A percentile compares a stretch with the other conserved stretches of the same genome.
Conservation (phyloP, 2,888 invertebrate species). For the Eupithecia subfuscata region DNA sequence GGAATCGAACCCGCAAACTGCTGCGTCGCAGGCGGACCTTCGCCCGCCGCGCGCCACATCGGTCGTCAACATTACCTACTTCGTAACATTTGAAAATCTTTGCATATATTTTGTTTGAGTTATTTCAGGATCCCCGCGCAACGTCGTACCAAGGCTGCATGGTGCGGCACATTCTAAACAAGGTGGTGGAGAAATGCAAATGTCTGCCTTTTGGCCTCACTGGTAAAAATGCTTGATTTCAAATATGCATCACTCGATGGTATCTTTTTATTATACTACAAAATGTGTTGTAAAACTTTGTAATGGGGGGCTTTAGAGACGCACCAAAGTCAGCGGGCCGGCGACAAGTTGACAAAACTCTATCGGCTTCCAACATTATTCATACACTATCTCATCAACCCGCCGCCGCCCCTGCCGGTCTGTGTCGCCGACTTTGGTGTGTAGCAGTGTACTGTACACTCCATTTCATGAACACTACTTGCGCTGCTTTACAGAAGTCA, state of each 20-base stretch:
- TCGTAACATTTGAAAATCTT: background rate
- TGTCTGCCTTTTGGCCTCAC: conserved; percentile 68
- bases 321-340: background rate
- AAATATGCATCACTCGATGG: background rate
- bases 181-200: conserved; percentile 59
- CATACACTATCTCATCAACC: too few relatives aligned
- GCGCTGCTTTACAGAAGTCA: background rate
- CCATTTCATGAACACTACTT: background rate
- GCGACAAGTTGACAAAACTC: background rate
- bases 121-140: conserved; percentile 58
- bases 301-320: too few relatives aligned
- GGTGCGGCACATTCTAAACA: conserved; percentile 55
- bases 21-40: too few relatives aligned
- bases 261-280: too few relatives aligned
- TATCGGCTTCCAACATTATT: background rate
- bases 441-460: background rate
- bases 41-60: too few relatives aligned
- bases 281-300: too few relatives aligned
- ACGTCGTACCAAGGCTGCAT: conserved; percentile 67
- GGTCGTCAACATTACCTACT: too few relatives aligned
- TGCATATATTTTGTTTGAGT: background rate
- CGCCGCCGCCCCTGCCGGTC: too few relatives aligned
- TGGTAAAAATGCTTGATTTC: conserved; percentile 51
- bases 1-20: too few relatives aligned
- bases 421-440: background rate